Base-by-base conservation (phyloP, 2,113 vertebrate species). In the Antennarius striatus region DNA sequence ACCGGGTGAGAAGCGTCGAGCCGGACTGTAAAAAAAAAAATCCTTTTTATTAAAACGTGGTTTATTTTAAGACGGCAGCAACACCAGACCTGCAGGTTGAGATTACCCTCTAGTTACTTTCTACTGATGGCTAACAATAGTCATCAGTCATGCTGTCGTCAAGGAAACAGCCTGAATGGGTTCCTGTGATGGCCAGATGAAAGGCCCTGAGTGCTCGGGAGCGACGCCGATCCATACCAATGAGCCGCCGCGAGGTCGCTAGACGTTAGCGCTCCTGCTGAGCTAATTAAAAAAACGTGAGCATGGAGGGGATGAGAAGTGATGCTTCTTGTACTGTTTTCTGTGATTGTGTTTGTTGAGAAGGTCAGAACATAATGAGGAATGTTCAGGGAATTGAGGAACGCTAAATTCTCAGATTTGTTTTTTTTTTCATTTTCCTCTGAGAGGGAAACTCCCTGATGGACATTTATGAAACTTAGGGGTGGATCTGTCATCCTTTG, bases 131-230 rank as follows among this genome's bases (percentile, higher is more conserved):
- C 82, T 80, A 85, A 83, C 84, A 86, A 86, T 80, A 85, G 73
- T 63, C 62, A 80, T 86, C 86, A 78, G 84, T 85, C 82, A 80
- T 88, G 80, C 70, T 52, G 86, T 88, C 76, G 85, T 86, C 86
- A 83, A 67, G 86, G 86, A 69, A 79, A 88, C 70, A 11, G 71
- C 47, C 46, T 49, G 71, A 83, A 77, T 66, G 53, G 83, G 53
- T 80, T 79, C 86, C 79, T 69, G 79, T 81, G 83, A 87, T 68
- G 73, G 75, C 67, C 51, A 81, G 65, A 84, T 86, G 77, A 87
- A 86, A 77, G 81, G 32, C 76, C 63, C 80, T 48, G 66, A 68
- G 73, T 56, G 64, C 76, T 80, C 71, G 1, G 68, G 68, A 47
- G 62, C 28, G 1, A 59, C 75, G 32, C 77, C 16, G 75, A 71